A percentile compares a stretch with the other conserved stretches of the same genome.
Evolutionary conservation across 2,113 vertebrate species (phyloP).

Genomic region (Tretioscincus oriximinensis): DNA sequence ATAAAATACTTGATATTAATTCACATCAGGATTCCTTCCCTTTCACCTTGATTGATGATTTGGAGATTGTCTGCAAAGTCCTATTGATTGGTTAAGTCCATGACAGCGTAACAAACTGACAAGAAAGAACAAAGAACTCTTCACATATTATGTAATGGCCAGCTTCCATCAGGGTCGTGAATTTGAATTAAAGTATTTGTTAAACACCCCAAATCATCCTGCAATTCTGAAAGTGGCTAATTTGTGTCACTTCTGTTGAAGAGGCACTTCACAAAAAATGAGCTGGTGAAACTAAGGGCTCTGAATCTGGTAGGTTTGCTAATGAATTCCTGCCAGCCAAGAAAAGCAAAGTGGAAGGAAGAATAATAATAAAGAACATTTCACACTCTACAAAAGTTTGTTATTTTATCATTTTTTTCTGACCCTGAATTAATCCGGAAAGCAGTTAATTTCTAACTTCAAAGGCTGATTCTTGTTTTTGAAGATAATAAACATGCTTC

Average conservation of each 20-base stretch:
- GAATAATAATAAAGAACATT: not conserved
- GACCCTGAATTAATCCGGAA: slow-evolving; percentile 17
- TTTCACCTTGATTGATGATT: not conserved
- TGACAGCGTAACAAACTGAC: not conserved
- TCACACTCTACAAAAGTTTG: not conserved
- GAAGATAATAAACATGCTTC: slow-evolving; percentile 45
- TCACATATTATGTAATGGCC: not conserved
- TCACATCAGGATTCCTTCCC: not conserved
- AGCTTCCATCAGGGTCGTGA: not conserved
- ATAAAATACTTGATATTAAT: not conserved
- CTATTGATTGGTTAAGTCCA: not conserved
- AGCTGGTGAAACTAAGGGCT: slow-evolving; percentile 13
- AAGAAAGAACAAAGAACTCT: not conserved
- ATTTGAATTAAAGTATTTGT: slow-evolving; percentile 10
- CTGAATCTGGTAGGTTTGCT: not conserved
- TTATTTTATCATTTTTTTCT: not conserved
- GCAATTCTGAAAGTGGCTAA: slow-evolving; percentile 2
- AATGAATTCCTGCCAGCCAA: not conserved
- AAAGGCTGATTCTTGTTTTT: slow-evolving; percentile 20
- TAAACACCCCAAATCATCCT: slow-evolving; percentile 13
- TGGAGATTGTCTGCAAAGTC: not conserved
- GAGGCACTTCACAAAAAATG: not conserved
- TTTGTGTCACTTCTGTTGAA: not conserved
- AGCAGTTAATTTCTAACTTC: slow-evolving; percentile 34
- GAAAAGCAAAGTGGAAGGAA: not conserved